Percentiles rank a stretch among this genome's conserved stretches.
Evolutionary conservation across 2,888 invertebrate species (phyloP).

Genomic region (Sphecodes monilicornis): DNA sequence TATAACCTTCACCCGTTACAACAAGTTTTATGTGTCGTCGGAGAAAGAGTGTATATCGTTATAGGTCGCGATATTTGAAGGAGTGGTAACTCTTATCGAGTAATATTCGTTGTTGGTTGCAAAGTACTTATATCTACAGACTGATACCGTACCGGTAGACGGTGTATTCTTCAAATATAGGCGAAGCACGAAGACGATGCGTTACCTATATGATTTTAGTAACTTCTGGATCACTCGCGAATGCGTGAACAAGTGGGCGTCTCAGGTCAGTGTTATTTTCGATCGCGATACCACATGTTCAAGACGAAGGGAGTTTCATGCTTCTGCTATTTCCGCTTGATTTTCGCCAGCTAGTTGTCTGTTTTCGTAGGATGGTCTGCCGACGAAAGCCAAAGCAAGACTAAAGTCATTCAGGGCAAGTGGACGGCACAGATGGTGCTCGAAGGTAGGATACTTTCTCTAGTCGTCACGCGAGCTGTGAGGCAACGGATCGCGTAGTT

Average conservation of each 20-base stretch:
- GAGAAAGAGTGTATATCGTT: neutral
- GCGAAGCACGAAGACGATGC: neutral
- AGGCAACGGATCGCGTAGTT: constrained; percentile 27
- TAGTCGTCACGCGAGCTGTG: neutral
- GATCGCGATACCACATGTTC: neutral
- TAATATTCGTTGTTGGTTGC: too few relatives aligned
- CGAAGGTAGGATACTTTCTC: constrained; percentile 73
- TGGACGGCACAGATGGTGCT: constrained; percentile 50
- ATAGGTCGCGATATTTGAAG: neutral
- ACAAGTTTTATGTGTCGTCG: neutral
- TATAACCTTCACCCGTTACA: neutral
- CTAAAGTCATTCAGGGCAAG: constrained; percentile 56
- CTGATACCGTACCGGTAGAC: neutral
- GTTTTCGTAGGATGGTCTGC: constrained; percentile 36
- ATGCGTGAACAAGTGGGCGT: neutral
- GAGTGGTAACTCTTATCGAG: neutral
- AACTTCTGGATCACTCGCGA: neutral
- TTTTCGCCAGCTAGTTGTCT: neutral
- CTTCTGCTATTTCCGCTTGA: too few relatives aligned
- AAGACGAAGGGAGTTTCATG: neutral
- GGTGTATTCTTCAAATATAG: neutral
- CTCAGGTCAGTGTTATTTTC: neutral
- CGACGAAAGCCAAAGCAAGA: constrained; percentile 57
- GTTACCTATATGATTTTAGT: constrained; percentile 19
- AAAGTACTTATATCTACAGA: neutral